Evolutionary conservation across 2,797 vertebrate genomes (phyloP).

Genomic region (Sebastes vulpes): DNA sequence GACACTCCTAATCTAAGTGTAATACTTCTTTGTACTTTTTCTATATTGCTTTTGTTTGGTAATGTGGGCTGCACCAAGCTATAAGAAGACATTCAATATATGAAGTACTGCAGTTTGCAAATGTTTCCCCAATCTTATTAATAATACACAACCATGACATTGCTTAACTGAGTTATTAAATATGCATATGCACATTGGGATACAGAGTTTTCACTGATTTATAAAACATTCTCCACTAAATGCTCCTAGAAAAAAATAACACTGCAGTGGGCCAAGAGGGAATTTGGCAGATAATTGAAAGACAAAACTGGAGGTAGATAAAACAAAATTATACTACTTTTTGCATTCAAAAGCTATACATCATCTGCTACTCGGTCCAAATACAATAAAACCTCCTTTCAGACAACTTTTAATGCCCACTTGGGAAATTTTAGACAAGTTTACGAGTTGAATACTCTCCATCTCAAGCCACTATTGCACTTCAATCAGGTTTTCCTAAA

Average conservation of each 20-base stretch:
- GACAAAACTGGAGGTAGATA: conserved; percentile 20
- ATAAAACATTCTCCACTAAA: conserved; percentile 45
- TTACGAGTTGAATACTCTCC: background rate
- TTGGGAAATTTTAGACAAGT: background rate
- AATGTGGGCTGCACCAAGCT: background rate
- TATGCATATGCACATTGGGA: conserved; percentile 65
- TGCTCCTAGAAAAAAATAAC: conserved; percentile 4
- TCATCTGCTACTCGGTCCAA: background rate
- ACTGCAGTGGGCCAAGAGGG: background rate
- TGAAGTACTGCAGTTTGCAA: conserved; percentile 32
- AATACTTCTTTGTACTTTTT: background rate
- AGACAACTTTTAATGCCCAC: background rate
- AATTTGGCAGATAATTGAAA: conserved; percentile 28
- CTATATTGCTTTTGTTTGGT: background rate
- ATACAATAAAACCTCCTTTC: background rate
- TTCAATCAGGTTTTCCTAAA: background rate
- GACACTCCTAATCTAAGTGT: background rate
- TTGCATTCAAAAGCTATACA: background rate
- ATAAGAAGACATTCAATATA: conserved; percentile 5
- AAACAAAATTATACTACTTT: background rate
- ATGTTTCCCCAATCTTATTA: conserved; percentile 45
- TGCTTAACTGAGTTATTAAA: conserved; percentile 68
- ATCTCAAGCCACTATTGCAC: background rate
- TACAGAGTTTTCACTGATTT: conserved; percentile 54
- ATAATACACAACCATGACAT: conserved; percentile 66